Evolutionary conservation across 1,140 invertebrate genomes (phyloP), one percentile per base, ranked within the genome.

Genomic region (Steinernema khuongi): DNA sequence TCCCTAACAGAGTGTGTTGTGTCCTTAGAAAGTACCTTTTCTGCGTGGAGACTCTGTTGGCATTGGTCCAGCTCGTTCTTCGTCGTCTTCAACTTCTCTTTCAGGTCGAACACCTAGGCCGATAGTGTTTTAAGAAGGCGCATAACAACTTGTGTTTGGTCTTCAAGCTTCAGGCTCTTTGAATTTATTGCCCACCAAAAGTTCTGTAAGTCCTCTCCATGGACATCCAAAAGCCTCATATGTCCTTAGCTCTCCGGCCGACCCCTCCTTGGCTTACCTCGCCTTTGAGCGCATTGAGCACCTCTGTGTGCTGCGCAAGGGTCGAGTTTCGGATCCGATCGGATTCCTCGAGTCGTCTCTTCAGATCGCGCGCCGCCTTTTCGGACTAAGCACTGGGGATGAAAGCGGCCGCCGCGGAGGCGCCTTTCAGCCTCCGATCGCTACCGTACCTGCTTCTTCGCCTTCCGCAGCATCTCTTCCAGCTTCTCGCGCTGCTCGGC

Each of bases 401-500:
- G 36, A 60, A 26, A 22, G 36, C 14, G 26, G 22, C 14, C 50
- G 11, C 14, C 50, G 50, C 50, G 4, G 50, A 60, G 50, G 50
- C 26, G 50, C 50, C 50, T 60, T 60, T 60, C 50, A 60, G 26
- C 50, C 26, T 26, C 4, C 50, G 14, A 22, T 60, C 50, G 50
- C 7, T 60, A 60, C 50, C 14, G 50, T 60, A 60, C 50, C 50
- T 60, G 50, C 19, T 60, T 60, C 50, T 60, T 60, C 50, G 50
- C 14, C 50, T 60, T 60, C 4, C 50, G 50, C 19, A 60, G 19
- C 50, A 60, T 60, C 50, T 60, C 50, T 22, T 60, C 50, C 50
- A 60, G 50, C 26, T 60, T 60, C 19, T 60, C 11, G 7, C 50
- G 50, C 19, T 60, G 50, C 14, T 22, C 50, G 26, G 26, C 19